A percentile compares a stretch with the other conserved stretches of the same genome.
Evolutionary conservation across 1,140 invertebrate genomes (phyloP).

Genomic region (Polypedilum pembai): DNA sequence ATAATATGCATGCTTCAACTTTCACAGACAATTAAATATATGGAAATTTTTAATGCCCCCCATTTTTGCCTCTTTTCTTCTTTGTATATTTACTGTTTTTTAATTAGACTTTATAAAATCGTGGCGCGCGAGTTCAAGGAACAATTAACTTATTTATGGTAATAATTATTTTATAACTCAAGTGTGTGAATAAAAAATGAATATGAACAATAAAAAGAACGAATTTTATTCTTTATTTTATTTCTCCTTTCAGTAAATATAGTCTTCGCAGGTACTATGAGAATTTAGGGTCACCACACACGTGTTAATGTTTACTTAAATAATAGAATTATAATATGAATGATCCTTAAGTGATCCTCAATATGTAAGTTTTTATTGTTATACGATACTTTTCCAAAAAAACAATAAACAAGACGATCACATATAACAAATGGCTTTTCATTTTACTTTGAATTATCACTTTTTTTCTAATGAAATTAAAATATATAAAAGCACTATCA

Average conservation of each 20-base stretch:
- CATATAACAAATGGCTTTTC: not conserved
- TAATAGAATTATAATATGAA: too few relatives aligned
- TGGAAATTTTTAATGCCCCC: not conserved
- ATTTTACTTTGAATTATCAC: too few relatives aligned
- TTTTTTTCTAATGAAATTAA: too few relatives aligned
- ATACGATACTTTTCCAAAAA: not conserved
- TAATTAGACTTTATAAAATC: not conserved
- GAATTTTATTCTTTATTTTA: too few relatives aligned
- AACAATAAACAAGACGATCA: not conserved
- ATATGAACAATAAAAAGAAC: not conserved
- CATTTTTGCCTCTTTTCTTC: not conserved
- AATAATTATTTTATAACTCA: too few relatives aligned
- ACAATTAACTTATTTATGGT: not conserved
- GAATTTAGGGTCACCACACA: not conserved
- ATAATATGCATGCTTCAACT: not conserved
- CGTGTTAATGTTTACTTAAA: not conserved
- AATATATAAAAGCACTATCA: too few relatives aligned
- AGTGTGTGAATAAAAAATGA: not conserved
- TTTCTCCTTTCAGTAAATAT: not conserved
- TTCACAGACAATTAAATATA: constrained; percentile 18
- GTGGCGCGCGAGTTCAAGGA: not conserved
- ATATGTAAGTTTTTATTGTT: not conserved
- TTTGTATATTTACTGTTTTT: not conserved
- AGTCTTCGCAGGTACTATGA: not conserved
- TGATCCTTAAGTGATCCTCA: not conserved